Evolutionary conservation across 2,888 invertebrate genomes (phyloP).

Genomic region (Polydesmus complanatus): DNA sequence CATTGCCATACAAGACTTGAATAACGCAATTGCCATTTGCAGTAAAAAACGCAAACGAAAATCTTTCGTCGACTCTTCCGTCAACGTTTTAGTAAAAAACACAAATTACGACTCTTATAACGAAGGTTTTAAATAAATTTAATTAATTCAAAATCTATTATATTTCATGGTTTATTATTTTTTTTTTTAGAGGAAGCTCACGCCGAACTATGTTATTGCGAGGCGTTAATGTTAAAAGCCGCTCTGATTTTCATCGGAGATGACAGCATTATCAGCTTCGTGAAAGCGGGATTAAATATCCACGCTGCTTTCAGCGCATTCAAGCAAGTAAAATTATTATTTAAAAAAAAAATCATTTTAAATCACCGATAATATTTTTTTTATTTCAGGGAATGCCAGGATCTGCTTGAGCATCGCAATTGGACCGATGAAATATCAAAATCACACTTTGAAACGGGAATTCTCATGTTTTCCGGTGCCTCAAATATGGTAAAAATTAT

Average conservation of each 20-base stretch:
- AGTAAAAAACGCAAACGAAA: neutral
- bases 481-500: neutral
- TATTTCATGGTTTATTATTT: too few species aligned
- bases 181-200: slow-evolving; percentile 53
- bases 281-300: slow-evolving; percentile 85
- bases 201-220: slow-evolving; percentile 89
- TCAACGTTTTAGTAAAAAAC: slow-evolving; percentile 65
- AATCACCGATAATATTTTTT: too few species aligned
- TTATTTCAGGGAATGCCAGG: neutral
- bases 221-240: slow-evolving; percentile 72
- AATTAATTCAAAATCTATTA: neutral
- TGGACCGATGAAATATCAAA: neutral
- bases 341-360: neutral
- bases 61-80: slow-evolving; percentile 53
- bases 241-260: slow-evolving; percentile 86
- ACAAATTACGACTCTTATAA: slow-evolving; percentile 61
- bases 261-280: slow-evolving; percentile 78
- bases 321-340: neutral
- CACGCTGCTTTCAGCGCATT: slow-evolving; percentile 38
- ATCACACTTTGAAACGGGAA: neutral
- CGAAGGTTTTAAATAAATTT: slow-evolving; percentile 37
- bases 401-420: neutral
- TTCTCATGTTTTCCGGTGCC: neutral
- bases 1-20: neutral
- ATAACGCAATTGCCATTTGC: neutral